Percentiles rank a stretch among this genome's conserved stretches.
phyloP scores from a whole-genome alignment of 2,113 vertebrate species.

The Poeciliopsis prolifica region DNA sequence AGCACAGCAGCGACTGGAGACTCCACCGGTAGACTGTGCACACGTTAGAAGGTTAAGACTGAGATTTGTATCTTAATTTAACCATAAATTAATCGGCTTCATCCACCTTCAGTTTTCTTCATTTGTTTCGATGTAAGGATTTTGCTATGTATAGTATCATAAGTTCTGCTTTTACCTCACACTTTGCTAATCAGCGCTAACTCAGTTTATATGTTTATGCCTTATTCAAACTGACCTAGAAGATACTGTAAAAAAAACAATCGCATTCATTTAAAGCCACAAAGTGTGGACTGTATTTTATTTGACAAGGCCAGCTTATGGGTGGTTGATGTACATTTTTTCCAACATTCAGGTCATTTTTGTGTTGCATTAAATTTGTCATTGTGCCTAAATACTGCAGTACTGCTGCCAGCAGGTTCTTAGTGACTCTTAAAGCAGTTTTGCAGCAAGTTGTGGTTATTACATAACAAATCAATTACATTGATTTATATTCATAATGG shows the following conservation, averaged over 20 bases:
- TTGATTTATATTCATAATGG: constrained; percentile 5
- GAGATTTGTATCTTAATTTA: constrained; percentile 45
- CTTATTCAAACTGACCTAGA: constrained; percentile 60
- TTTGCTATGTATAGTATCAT: constrained; percentile 34
- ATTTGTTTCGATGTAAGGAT: constrained; percentile 43
- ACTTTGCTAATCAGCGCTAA: constrained; percentile 62
- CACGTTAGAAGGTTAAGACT: constrained; percentile 38
- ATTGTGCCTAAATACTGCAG: constrained; percentile 75
- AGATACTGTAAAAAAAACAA: constrained; percentile 67
- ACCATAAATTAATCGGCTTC: constrained; percentile 53
- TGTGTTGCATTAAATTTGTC: constrained; percentile 42
- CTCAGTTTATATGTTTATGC: constrained; percentile 42
- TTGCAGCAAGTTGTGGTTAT: constrained; percentile 66
- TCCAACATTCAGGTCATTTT: constrained; percentile 55
- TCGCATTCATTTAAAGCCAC: constrained; percentile 31
- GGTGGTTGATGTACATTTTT: constrained; percentile 66
- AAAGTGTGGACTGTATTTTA: constrained; percentile 35
- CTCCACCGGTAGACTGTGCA: constrained; percentile 39
- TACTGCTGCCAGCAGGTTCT: constrained; percentile 56
- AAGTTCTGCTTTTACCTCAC: constrained; percentile 62
- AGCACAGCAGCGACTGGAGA: constrained; percentile 30
- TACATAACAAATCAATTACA: constrained; percentile 66
- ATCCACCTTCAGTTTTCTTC: constrained; percentile 28
- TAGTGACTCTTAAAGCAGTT: constrained; percentile 60
- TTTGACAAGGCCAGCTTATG: constrained; percentile 71